phyloP scores from a whole-genome alignment of 2,113 vertebrate genomes.

The Plotosus lineatus region DNA sequence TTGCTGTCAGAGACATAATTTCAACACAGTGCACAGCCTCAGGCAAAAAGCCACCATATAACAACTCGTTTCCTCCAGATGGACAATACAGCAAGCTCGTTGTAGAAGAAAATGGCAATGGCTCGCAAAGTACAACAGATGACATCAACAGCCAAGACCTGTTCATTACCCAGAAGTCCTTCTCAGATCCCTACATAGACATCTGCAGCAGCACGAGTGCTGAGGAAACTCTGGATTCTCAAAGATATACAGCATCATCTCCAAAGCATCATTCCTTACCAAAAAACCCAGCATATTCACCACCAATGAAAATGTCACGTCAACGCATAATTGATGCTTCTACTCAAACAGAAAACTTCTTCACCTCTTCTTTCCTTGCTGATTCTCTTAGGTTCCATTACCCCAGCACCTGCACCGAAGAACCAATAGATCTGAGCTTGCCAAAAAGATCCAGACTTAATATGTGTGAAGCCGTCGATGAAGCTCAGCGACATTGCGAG shows the following conservation, averaged over 20 bases:
- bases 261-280: neutral
- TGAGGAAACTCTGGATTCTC: constrained; percentile 12
- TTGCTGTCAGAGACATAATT: neutral
- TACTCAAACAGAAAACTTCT: constrained; percentile 76
- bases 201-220: constrained; percentile 56
- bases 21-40: neutral
- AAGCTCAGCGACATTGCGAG: constrained; percentile 17
- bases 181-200: constrained; percentile 51
- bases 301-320: neutral
- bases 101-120: constrained; percentile 1
- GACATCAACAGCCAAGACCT: constrained; percentile 74
- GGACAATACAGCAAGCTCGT: neutral
- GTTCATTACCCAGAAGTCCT: constrained; percentile 77
- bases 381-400: constrained; percentile 59
- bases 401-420: neutral
- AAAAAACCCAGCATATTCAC: neutral
- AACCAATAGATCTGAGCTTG: constrained; percentile 70
- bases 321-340: constrained; percentile 43
- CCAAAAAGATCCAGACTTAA: constrained; percentile 54
- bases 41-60: neutral
- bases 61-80: neutral
- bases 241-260: neutral
- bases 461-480: neutral
- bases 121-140: constrained; percentile 58
- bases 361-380: constrained; percentile 58